Evolutionary conservation across 2,888 invertebrate species (phyloP), one percentile per base, ranked within the genome.

Genomic region (Drosophila emarginata): DNA sequence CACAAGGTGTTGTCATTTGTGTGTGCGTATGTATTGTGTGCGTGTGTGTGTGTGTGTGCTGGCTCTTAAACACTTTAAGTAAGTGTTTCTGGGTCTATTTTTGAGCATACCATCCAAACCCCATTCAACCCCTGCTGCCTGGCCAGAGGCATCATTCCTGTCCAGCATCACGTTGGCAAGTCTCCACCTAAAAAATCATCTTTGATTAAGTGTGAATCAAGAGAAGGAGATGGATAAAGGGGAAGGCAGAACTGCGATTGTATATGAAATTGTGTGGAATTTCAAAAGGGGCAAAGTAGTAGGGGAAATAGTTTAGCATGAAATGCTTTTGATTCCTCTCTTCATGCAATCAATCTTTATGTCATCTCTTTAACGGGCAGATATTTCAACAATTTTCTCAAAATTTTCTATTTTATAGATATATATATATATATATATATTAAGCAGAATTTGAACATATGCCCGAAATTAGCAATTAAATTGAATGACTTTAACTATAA

Each of bases 61-160:
- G 71, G 78, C 77, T 81, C 76, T 74, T 82, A 81, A 81, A 85
- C 82, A 81, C 81, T 81, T 85, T 82, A 67, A 74, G 64, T 85
- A 80, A 81, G 80, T 80, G 85, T 85, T 72, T 78, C 67, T 64
- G 71, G 50, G 62, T 71, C 71, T 81, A 80, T 80, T 82, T 85
- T 71, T 70, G 79, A 67, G 23, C 52, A 12, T 56, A 59, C 54
- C 65, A 60, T 45, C 64, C 56, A 61, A 68, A 59, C 39, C 23
- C 53, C 58, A 54, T 14, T 4, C 57, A 45, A 53, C 45, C 53
- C 53, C 28, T 15, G 18, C 53, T 53, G 53, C 28, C 15, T 18
- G 53, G 53, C 28, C 45, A 45, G 45, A 12, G 37, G 18, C 37
- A 36, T 52, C 26, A 23, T 36, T n/a, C 21, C 21, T 39, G 37